These are phyloP conservation scores for Homarus gammarus DNA, from an alignment of 2,888 invertebrate species.

Conservation along the genomic window DNA sequence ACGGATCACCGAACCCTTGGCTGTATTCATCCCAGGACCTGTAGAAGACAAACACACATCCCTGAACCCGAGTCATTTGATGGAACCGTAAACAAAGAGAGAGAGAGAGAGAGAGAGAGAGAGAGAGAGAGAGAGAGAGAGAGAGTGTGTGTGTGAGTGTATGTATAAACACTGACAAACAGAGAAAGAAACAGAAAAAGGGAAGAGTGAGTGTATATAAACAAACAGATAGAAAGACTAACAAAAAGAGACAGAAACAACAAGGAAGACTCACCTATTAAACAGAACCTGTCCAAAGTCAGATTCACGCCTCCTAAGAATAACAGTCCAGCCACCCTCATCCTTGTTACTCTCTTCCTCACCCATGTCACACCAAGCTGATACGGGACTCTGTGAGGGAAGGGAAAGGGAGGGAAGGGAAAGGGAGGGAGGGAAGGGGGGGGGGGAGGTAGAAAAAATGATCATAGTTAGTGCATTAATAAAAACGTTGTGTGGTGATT, in stretches of 20 bases:
- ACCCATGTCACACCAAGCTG: constrained; percentile 45
- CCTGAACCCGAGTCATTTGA: too few species aligned
- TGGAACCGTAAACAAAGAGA: too few species aligned
- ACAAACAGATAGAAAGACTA: too few species aligned
- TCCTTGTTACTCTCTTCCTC: not conserved
- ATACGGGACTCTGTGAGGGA: constrained; percentile 24
- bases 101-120: not conserved
- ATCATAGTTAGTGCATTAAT: not conserved
- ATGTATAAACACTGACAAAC: too few species aligned
- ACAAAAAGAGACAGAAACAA: too few species aligned
- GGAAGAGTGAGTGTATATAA: too few species aligned
- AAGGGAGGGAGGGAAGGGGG: not conserved
- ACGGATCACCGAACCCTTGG: constrained; percentile 47
- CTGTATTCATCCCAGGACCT: constrained; percentile 55
- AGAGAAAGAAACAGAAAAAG: too few species aligned
- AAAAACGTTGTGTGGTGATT: not conserved
- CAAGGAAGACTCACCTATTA: constrained; percentile 46
- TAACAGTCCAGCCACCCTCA: constrained; percentile 49
- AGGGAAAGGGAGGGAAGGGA: not conserved
- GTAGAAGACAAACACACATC: not conserved
- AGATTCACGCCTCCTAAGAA: constrained; percentile 33
- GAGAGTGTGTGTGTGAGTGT: not conserved
- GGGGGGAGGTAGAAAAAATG: not conserved
- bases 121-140: not conserved
- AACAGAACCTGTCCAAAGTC: constrained; percentile 22